phyloP scores from a whole-genome alignment of 2,888 invertebrate genomes.

The Morpho achilles region DNA sequence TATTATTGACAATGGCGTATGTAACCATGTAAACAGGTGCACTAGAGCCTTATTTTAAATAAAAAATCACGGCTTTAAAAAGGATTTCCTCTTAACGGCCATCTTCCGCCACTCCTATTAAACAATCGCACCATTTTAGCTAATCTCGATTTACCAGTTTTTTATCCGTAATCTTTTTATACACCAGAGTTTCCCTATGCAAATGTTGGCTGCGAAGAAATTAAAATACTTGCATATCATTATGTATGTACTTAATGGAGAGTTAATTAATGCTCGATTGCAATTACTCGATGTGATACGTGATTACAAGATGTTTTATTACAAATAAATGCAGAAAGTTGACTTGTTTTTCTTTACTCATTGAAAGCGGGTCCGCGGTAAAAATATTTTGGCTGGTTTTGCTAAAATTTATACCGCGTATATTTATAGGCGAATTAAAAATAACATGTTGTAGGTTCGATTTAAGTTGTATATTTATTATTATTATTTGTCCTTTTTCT shows the following conservation, averaged over 20 bases:
- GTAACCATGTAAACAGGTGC: too few relatives aligned
- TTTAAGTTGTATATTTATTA: too few relatives aligned
- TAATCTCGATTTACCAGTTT: conserved; percentile 5
- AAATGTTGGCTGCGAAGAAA: conserved; percentile 20
- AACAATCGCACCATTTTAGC: conserved; percentile 10
- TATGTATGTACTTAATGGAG: conserved; percentile 19
- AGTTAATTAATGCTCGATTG: conserved; percentile 20
- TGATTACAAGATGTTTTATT: neutral
- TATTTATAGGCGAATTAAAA: too few relatives aligned
- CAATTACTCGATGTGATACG: conserved; percentile 16
- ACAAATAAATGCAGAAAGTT: neutral
- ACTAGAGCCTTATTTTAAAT: neutral
- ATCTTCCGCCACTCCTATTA: conserved; percentile 8
- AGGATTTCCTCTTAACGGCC: conserved; percentile 6
- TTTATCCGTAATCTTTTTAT: neutral
- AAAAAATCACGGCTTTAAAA: neutral
- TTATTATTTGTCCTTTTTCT: too few relatives aligned
- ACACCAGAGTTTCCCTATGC: conserved; percentile 10
- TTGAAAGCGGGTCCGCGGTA: neutral
- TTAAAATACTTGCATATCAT: conserved; percentile 27
- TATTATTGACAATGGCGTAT: too few relatives aligned
- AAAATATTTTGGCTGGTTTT: too few relatives aligned
- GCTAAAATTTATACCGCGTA: too few relatives aligned
- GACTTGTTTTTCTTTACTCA: neutral
- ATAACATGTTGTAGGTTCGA: too few relatives aligned